Conservation (phyloP, 2,113 vertebrate genomes). For the Ictidomys tridecemlineatus region DNA sequence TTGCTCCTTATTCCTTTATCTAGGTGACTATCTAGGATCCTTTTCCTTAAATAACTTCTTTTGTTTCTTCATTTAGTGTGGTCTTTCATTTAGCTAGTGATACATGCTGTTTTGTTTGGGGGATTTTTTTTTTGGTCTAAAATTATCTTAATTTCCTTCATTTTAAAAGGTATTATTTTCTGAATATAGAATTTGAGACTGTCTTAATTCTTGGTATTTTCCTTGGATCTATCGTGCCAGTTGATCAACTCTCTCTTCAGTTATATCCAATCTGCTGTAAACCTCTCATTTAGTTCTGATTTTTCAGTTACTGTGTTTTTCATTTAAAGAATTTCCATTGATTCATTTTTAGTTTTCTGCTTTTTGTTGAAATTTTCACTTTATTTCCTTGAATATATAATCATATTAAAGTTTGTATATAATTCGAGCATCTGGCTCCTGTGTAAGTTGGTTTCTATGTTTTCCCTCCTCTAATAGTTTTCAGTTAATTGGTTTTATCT, state of each 20-base stretch:
- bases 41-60: background rate
- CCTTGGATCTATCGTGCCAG: background rate
- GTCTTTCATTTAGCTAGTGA: background rate
- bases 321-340: background rate
- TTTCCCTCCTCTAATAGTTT: background rate
- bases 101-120: background rate
- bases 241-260: background rate
- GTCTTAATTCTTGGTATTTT: background rate
- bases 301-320: background rate
- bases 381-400: background rate
- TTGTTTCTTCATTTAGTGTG: background rate
- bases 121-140: background rate
- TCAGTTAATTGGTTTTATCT: background rate
- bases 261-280: background rate
- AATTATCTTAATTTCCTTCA: background rate
- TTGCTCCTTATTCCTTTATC: background rate
- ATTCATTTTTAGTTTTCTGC: background rate
- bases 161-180: background rate
- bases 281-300: background rate
- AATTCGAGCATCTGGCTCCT: background rate
- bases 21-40: background rate
- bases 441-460: background rate
- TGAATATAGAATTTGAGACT: background rate
- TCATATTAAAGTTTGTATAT: background rate
- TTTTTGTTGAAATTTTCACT: background rate